Evolutionary conservation across 2,888 invertebrate species (phyloP).

Genomic region (Oxycera nigricornis): DNA sequence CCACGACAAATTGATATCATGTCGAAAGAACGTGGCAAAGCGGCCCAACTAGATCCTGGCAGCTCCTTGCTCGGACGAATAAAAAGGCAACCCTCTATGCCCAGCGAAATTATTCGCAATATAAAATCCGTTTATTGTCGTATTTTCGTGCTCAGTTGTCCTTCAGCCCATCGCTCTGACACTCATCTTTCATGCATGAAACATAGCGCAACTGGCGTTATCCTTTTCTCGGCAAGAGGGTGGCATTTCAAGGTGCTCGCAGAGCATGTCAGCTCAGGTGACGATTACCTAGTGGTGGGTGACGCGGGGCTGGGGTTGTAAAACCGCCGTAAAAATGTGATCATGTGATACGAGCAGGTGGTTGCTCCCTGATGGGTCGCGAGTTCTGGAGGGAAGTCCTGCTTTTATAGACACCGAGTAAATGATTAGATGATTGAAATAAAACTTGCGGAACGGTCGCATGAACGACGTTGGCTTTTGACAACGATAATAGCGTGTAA

Average conservation of each 20-base stretch:
- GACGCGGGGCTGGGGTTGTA: constrained; percentile 24
- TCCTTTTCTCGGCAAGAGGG: neutral
- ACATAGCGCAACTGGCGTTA: constrained; percentile 14
- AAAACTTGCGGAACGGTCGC: constrained; percentile 28
- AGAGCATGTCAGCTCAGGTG: constrained; percentile 7
- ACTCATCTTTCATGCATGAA: constrained; percentile 40
- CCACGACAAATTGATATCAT: constrained; percentile 45
- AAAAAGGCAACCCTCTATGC: constrained; percentile 28
- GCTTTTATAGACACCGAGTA: constrained; percentile 33
- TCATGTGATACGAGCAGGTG: constrained; percentile 48
- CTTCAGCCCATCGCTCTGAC: constrained; percentile 21
- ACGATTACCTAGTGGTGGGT: neutral
- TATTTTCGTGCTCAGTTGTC: constrained; percentile 40
- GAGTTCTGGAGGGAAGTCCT: constrained; percentile 5
- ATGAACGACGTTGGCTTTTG: constrained; percentile 29
- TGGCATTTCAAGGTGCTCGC: neutral
- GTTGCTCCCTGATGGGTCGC: constrained; percentile 37
- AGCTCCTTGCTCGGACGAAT: constrained; percentile 29
- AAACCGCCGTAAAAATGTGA: constrained; percentile 44
- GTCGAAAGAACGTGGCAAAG: constrained; percentile 43
- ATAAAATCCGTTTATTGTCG: constrained; percentile 45
- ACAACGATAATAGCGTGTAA: constrained; percentile 22
- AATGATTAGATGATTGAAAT: constrained; percentile 43
- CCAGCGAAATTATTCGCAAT: constrained; percentile 27
- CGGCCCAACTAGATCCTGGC: neutral